These are phyloP conservation scores for Drosophila flavopinicola DNA, from an alignment of 2,888 invertebrate genomes.

Conservation along the genomic window DNA sequence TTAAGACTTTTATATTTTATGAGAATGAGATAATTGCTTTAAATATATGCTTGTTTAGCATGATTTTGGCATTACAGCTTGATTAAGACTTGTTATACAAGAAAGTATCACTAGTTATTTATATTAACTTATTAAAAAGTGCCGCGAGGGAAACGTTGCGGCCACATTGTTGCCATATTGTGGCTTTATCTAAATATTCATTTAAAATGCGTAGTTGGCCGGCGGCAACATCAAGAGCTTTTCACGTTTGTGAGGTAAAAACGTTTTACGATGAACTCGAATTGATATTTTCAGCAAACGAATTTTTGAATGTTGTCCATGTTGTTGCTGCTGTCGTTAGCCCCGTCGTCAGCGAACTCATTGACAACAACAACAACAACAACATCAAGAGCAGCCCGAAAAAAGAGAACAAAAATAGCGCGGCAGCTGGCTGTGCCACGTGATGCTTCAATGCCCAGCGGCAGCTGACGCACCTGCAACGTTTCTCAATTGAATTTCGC, in stretches of 20 bases:
- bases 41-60: too few species aligned
- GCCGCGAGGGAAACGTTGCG: not conserved
- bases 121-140: not conserved
- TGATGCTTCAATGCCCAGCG: conserved; percentile 42
- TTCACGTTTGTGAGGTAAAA: conserved; percentile 58
- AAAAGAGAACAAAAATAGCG: not conserved
- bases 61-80: too few species aligned
- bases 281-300: conserved; percentile 67
- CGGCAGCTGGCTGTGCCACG: conserved; percentile 34
- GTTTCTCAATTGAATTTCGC: conserved; percentile 46
- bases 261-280: conserved; percentile 65
- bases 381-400: not conserved
- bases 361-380: conserved; percentile 35
- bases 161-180: conserved; percentile 30
- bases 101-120: too few species aligned
- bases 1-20: too few species aligned
- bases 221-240: conserved; percentile 23
- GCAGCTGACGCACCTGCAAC: conserved; percentile 49
- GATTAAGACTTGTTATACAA: too few species aligned
- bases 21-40: too few species aligned
- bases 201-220: conserved; percentile 40
- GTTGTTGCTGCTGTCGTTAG: conserved; percentile 25
- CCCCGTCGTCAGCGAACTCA: conserved; percentile 44
- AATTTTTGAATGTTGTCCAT: conserved; percentile 51
- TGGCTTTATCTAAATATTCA: conserved; percentile 42